phyloP scores from a whole-genome alignment of 2,888 invertebrate species.

The Nysson spinosus region DNA sequence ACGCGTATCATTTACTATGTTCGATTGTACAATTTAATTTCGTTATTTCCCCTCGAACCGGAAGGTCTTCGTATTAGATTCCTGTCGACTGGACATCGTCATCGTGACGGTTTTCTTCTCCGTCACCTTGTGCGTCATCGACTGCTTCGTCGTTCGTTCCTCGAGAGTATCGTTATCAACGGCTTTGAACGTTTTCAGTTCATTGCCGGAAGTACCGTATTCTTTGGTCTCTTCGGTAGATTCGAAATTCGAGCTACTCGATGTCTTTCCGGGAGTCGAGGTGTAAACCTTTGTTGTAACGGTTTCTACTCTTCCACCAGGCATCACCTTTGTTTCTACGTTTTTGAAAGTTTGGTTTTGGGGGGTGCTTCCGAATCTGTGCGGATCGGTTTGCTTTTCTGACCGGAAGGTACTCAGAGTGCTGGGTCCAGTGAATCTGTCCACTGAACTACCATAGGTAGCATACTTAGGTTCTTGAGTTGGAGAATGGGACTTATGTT shows the following conservation, averaged over 20 bases:
- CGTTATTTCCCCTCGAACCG: constrained; percentile 67
- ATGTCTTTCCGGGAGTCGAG: constrained; percentile 80
- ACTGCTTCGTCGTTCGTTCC: constrained; percentile 83
- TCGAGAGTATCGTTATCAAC: constrained; percentile 80
- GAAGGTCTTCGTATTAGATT: constrained; percentile 79
- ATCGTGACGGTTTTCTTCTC: constrained; percentile 85
- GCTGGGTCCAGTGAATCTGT: constrained; percentile 55
- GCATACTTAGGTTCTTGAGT: constrained; percentile 51
- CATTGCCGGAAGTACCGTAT: constrained; percentile 79
- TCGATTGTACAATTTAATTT: neutral
- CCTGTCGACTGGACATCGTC: constrained; percentile 81
- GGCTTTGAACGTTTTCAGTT: constrained; percentile 71
- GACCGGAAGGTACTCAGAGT: constrained; percentile 69
- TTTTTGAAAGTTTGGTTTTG: constrained; percentile 65
- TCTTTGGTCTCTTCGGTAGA: constrained; percentile 79
- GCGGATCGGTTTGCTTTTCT: constrained; percentile 48
- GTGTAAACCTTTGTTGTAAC: constrained; percentile 81
- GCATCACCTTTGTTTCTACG: constrained; percentile 79
- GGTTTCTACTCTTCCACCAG: constrained; percentile 80
- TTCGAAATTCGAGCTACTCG: constrained; percentile 79
- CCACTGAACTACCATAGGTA: constrained; percentile 42
- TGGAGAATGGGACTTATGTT: constrained; percentile 48
- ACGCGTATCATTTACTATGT: no score
- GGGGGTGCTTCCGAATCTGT: constrained; percentile 33
- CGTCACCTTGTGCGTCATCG: constrained; percentile 83